phyloP scores from a whole-genome alignment of 2,888 invertebrate species.

The Drosophila melanocephala region DNA sequence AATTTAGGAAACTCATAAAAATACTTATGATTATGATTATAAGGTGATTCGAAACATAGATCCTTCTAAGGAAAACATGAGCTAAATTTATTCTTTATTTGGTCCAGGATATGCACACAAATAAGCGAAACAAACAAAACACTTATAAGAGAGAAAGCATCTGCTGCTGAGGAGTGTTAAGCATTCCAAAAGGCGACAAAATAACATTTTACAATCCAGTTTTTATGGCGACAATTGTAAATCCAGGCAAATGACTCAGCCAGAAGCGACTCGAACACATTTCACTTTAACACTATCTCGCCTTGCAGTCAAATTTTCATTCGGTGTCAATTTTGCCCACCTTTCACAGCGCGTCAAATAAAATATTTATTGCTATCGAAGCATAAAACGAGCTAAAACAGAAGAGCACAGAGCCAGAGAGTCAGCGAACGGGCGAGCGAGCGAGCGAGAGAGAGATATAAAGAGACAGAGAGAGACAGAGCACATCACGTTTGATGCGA shows the following conservation, averaged over 20 bases:
- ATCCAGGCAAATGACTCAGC: constrained; percentile 48
- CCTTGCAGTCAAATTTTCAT: constrained; percentile 18
- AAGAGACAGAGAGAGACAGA: constrained; percentile 2
- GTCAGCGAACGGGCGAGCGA: background rate
- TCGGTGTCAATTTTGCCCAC: constrained; percentile 53
- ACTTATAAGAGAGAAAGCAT: background rate
- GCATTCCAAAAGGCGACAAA: constrained; percentile 1
- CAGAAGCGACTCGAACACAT: constrained; percentile 19
- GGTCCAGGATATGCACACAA: background rate
- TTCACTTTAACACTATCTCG: constrained; percentile 13
- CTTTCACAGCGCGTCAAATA: constrained; percentile 60
- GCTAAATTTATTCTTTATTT: background rate
- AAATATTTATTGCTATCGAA: constrained; percentile 69
- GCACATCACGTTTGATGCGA: constrained; percentile 59
- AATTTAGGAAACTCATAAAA: background rate
- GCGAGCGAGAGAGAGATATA: background rate
- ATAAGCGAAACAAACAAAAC: background rate
- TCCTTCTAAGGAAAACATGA: background rate
- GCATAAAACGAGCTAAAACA: constrained; percentile 26
- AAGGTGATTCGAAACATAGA: background rate
- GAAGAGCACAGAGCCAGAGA: constrained; percentile 15
- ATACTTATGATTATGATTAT: background rate
- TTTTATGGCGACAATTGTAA: constrained; percentile 53
- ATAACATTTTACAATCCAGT: constrained; percentile 43
- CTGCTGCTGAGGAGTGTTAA: constrained; percentile 10